Percentiles rank a stretch among this genome's conserved stretches.
Evolutionary conservation across 2,113 vertebrate species (phyloP).

Genomic region (Chlamydotis undulata): DNA sequence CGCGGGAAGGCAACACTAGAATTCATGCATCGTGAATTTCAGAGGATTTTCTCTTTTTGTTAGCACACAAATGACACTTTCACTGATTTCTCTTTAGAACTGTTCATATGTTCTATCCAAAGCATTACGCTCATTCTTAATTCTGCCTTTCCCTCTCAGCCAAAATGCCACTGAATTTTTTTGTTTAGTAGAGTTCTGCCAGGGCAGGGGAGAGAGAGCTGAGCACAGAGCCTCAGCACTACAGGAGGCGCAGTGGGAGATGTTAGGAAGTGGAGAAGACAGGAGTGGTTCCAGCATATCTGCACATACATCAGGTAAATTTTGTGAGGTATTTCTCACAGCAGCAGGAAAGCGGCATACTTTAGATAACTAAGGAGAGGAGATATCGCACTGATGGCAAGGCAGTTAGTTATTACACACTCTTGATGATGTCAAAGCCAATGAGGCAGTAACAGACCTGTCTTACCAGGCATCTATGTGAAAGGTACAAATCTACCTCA

Average conservation of each 20-base stretch:
- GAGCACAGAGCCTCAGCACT: neutral
- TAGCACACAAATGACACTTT: neutral
- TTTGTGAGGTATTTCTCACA: neutral
- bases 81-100: neutral
- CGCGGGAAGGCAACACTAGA: neutral
- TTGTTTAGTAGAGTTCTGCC: neutral
- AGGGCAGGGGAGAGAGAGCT: neutral
- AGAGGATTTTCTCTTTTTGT: neutral
- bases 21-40: neutral
- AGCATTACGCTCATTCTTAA: neutral
- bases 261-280: neutral
- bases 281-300: neutral
- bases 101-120: neutral
- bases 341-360: neutral
- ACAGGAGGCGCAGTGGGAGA: neutral
- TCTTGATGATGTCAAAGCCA: neutral
- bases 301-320: neutral
- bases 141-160: neutral
- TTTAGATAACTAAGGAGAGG: neutral
- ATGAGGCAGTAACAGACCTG: neutral
- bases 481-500: neutral
- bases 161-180: neutral
- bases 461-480: neutral
- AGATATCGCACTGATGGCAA: neutral
- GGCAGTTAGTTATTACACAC: neutral